Base-by-base conservation (phyloP, 2,113 vertebrate species). In the Melanotaenia duboulayi region DNA sequence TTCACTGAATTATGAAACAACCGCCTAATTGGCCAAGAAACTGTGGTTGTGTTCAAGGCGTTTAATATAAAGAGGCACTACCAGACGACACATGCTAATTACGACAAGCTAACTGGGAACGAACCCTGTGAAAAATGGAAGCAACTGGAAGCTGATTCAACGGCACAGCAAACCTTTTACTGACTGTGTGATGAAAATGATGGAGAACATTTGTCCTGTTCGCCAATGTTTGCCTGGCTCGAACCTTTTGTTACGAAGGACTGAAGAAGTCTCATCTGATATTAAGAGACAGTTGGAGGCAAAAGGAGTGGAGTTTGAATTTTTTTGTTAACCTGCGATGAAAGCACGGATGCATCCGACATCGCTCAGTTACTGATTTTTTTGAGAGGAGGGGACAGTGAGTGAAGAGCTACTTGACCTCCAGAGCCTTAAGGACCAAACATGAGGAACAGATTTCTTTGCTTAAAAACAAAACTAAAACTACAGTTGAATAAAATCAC, bases 151-250 rank as follows among this genome's bases (percentile, higher is more conserved):
- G 39, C 58, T 61, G 39, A 10, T 42, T 61, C 44, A 24, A 44
- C 7, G 22, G 37, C 39, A 61, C 39, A 61, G 58, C 58, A 24
- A 52, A 52, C 20, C 50, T 22, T 52, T 44, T 24, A 44, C 42
- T 13, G 84, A 82, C 57, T 76, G 64, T 25, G 62, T 79, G 1
- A 76, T 55, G 51, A 71, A 82, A 44, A 44, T 44, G 42, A 13
- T 81, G 39, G 86, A 78, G 46, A 88, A 75, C 59, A 58, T 13
- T 40, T 7, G 60, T 13, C 50, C 49, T 12, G 40, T 63, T 63
- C 16, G 23, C 40, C 3, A n/a, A 28, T 28, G 24, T 63, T n/a
- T 19, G 60, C 60, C 60, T 63, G 24, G 25, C 25, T 14, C 25
- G 19, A 64, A 35, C 25, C n/a, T 42, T 32, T 16, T 63, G 60